These are phyloP conservation scores for Cheilinus undulatus DNA, from an alignment of 2,113 vertebrate species.

Conservation along the genomic window DNA sequence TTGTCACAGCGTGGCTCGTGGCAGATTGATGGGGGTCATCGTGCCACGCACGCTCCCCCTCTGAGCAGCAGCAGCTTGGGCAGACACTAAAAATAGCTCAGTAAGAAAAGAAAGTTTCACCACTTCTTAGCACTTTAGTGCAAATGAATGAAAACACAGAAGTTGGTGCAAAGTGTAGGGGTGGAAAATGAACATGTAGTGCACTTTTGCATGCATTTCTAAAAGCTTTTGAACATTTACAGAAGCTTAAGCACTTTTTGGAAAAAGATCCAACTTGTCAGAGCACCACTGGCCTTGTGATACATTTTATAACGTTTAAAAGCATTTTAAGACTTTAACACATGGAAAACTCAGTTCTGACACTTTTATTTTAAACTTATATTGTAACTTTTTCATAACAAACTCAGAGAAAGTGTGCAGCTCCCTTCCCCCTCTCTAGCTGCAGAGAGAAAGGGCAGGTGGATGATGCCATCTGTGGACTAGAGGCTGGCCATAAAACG, in stretches of 20 bases:
- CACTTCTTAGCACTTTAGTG: conserved; percentile 16
- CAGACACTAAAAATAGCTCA: conserved; percentile 62
- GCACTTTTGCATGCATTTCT: neutral
- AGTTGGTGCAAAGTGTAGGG: neutral
- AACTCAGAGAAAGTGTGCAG: conserved; percentile 56
- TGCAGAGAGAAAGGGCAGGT: conserved; percentile 78
- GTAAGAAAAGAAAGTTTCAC: conserved; percentile 28
- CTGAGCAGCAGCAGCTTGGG: conserved; percentile 20
- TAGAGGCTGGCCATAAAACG: conserved; percentile 72
- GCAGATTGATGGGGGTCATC: conserved; percentile 83
- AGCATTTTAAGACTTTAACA: neutral
- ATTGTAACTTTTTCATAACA: conserved; percentile 18
- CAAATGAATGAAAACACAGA: neutral
- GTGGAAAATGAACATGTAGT: neutral
- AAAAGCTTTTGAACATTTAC: neutral
- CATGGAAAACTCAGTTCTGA: neutral
- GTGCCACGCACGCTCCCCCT: conserved; percentile 43
- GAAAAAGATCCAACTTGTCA: neutral
- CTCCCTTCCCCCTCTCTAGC: neutral
- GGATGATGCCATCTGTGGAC: conserved; percentile 83
- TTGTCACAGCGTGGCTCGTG: conserved; percentile 84
- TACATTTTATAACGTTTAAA: neutral
- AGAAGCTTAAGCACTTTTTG: neutral
- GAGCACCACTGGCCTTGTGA: neutral
- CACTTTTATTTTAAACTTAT: neutral